Conservation (phyloP, 2,113 vertebrate genomes). For the Castor canadensis region DNA sequence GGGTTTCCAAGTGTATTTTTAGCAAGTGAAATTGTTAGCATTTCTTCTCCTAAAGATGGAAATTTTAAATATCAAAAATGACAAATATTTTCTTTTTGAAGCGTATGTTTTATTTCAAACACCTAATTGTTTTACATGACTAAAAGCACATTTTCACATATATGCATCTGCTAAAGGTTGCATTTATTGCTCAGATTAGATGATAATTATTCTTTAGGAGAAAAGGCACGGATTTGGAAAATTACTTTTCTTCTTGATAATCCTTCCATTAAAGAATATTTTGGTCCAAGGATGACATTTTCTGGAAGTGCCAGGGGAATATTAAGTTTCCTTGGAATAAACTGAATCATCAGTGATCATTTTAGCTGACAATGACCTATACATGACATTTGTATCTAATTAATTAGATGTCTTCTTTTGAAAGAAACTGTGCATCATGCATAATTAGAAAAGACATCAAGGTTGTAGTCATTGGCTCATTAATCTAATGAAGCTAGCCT, state of each 20-base stretch:
- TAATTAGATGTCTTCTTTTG: constrained; percentile 84
- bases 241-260: constrained; percentile 64
- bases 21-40: background rate
- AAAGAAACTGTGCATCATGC: constrained; percentile 80
- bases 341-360: constrained; percentile 79
- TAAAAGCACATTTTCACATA: constrained; percentile 56
- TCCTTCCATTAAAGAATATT: constrained; percentile 69
- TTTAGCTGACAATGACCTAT: constrained; percentile 86
- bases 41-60: background rate
- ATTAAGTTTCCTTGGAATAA: constrained; percentile 81
- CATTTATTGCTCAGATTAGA: constrained; percentile 59
- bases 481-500: constrained; percentile 83
- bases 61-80: background rate
- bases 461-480: constrained; percentile 81
- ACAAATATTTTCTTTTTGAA: background rate
- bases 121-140: constrained; percentile 29
- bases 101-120: background rate
- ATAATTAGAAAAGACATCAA: constrained; percentile 87
- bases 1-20: background rate
- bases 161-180: constrained; percentile 22
- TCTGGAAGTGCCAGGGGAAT: constrained; percentile 78
- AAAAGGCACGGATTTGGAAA: constrained; percentile 58
- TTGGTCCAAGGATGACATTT: constrained; percentile 85
- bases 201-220: constrained; percentile 38
- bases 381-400: constrained; percentile 88